A percentile compares a stretch with the other conserved stretches of the same genome.
These are phyloP conservation scores for Lepidotrigona ventralis DNA, from an alignment of 1,140 invertebrate genomes.

Conservation along the genomic window DNA sequence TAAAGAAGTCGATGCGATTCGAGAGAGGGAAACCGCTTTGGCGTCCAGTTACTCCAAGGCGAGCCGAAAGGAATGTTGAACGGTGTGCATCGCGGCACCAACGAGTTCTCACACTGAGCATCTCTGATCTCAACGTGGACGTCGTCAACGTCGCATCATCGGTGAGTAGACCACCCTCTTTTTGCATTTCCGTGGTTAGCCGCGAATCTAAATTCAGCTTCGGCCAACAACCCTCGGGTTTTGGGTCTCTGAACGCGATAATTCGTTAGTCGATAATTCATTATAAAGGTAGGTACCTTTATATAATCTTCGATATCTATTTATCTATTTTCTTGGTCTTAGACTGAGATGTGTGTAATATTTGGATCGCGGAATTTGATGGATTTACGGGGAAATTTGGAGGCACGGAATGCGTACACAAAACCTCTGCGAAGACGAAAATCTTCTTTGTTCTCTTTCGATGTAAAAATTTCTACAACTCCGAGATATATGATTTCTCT, in stretches of 20 bases:
- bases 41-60: constrained; percentile 77
- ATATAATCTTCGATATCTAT: background rate
- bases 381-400: background rate
- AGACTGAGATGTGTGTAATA: background rate
- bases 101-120: constrained; percentile 46
- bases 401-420: too few relatives aligned
- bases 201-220: background rate
- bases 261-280: background rate
- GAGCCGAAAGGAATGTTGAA: constrained; percentile 75
- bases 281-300: constrained; percentile 14
- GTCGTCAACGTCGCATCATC: constrained; percentile 17
- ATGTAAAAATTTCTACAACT: too few relatives aligned
- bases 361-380: background rate
- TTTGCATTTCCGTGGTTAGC: too few relatives aligned
- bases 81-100: constrained; percentile 67
- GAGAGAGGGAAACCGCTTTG: constrained; percentile 72
- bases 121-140: constrained; percentile 31
- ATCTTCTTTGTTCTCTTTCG: too few relatives aligned
- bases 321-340: background rate
- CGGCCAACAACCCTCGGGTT: background rate
- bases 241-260: background rate
- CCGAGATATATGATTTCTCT: too few relatives aligned
- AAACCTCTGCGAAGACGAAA: too few relatives aligned
- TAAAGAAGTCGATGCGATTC: constrained; percentile 72
- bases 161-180: constrained; percentile 33